These are phyloP conservation scores for Scartelaos histophorus DNA, from an alignment of 2,113 vertebrate genomes.

Conservation along the genomic window DNA sequence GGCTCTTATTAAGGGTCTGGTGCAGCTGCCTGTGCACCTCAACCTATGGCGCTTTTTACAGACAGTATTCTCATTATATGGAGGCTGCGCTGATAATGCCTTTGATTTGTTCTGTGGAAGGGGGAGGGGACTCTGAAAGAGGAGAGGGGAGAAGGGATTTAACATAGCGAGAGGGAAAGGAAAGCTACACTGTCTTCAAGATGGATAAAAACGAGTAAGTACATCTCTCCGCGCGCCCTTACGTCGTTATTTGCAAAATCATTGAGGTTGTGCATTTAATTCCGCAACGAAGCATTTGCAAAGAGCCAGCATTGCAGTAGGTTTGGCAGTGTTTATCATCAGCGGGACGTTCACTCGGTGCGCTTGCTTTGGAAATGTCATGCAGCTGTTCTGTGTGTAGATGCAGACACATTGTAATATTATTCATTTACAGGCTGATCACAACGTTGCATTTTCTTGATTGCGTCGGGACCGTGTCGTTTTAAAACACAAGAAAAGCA, in stretches of 20 bases:
- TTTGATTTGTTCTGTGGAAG: slow-evolving; percentile 79
- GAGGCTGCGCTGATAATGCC: slow-evolving; percentile 73
- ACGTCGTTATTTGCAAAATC: background rate
- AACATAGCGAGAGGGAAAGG: slow-evolving; percentile 72
- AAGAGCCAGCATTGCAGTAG: slow-evolving; percentile 21
- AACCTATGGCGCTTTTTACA: slow-evolving; percentile 10
- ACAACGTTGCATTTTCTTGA: slow-evolving; percentile 1
- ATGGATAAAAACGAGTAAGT: slow-evolving; percentile 87
- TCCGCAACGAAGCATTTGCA: slow-evolving; percentile 15
- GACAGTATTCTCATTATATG: slow-evolving; percentile 40
- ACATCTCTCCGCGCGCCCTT: slow-evolving; percentile 13
- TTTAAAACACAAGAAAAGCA: background rate
- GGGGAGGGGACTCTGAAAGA: slow-evolving; percentile 80
- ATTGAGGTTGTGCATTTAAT: slow-evolving; percentile 6
- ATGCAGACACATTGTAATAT: background rate
- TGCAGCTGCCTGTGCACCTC: background rate
- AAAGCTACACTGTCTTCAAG: slow-evolving; percentile 75
- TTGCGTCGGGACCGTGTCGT: slow-evolving; percentile 28
- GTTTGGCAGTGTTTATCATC: slow-evolving; percentile 52
- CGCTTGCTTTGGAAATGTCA: slow-evolving; percentile 46
- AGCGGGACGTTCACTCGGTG: slow-evolving; percentile 45
- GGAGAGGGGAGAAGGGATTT: slow-evolving; percentile 81
- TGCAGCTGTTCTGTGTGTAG: slow-evolving; percentile 22
- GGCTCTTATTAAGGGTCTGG: too few species aligned
- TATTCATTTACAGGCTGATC: background rate